phyloP scores from a whole-genome alignment of 2,113 vertebrate genomes.

The Scomber colias region DNA sequence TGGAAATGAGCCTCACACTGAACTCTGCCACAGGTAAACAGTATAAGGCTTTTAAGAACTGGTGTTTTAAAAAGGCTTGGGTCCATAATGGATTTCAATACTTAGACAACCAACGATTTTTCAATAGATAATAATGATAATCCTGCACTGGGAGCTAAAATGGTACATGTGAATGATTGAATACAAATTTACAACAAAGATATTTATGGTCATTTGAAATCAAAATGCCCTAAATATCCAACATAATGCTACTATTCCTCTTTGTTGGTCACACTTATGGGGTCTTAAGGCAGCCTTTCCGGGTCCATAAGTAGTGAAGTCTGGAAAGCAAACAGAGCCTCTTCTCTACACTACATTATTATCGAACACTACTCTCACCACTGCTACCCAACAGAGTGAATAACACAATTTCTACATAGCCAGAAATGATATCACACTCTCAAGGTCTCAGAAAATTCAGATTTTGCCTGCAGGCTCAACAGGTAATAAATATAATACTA shows the following conservation, averaged over 20 bases:
- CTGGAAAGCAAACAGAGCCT: background rate
- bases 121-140: background rate
- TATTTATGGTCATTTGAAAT: background rate
- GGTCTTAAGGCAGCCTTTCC: background rate
- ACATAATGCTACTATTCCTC: background rate
- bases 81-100: background rate
- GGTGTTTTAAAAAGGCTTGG: background rate
- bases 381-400: background rate
- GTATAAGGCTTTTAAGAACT: background rate
- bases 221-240: background rate
- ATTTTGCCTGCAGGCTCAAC: background rate
- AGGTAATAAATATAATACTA: background rate
- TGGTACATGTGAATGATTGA: background rate
- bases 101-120: conserved; percentile 10
- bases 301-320: background rate
- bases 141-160: background rate
- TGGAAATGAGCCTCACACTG: too few species aligned
- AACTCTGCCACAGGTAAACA: too few species aligned
- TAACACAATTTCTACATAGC: background rate
- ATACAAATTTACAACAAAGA: background rate
- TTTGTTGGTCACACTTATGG: background rate
- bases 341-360: background rate
- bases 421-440: background rate
- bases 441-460: conserved; percentile 2
- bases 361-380: background rate